Conservation (phyloP, 2,113 vertebrate species). For the Calyptomena viridis region DNA sequence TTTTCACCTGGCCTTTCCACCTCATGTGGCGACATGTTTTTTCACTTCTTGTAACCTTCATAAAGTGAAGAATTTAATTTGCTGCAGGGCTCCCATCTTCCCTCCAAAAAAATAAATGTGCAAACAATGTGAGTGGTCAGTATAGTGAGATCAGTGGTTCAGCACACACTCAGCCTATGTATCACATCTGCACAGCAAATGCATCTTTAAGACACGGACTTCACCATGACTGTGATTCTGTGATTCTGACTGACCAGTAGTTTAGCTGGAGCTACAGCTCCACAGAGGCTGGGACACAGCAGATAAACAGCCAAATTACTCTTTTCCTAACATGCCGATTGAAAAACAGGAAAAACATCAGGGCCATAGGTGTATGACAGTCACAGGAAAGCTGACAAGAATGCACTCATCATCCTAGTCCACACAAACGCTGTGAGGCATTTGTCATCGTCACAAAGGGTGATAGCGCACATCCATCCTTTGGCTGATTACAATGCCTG, state of each 20-base stretch:
- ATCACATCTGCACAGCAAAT: not conserved
- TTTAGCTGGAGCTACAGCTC: not conserved
- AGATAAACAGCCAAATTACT: not conserved
- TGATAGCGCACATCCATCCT: not conserved
- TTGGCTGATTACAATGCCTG: not conserved
- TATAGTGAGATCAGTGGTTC: not conserved
- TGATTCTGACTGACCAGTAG: not conserved
- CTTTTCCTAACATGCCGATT: not conserved
- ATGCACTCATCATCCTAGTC: not conserved
- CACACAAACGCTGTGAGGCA: not conserved
- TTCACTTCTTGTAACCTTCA: not conserved
- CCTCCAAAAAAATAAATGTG: not conserved
- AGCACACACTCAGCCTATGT: not conserved
- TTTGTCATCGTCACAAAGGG: not conserved
- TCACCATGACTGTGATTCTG: not conserved
- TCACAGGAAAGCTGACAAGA: not conserved
- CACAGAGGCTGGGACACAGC: not conserved
- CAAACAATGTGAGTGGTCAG: accelerated
- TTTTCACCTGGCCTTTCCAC: not conserved
- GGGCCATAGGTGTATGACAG: not conserved
- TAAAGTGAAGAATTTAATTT: not conserved
- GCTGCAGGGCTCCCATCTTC: not conserved
- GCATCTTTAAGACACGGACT: not conserved
- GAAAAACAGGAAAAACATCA: not conserved
- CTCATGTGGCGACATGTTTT: not conserved